Evolutionary conservation across 2,888 invertebrate species (phyloP), one percentile per base, ranked within the genome.

Genomic region (Pasiphila rectangulata): DNA sequence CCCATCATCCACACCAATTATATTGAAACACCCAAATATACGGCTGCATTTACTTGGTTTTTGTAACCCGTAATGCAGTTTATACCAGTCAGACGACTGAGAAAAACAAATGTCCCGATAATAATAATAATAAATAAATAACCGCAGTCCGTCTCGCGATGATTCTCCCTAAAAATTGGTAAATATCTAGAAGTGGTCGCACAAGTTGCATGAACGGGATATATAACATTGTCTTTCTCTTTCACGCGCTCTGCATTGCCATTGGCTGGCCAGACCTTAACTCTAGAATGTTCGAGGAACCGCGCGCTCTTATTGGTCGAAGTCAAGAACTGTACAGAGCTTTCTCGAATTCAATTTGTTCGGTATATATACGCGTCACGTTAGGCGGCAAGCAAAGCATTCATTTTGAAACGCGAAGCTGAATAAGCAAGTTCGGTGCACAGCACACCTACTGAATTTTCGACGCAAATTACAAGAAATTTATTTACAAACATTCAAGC

Each of bases 381-480:
- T 4, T 25, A 39, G 10, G 35, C 35, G 39, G 42, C 35, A 43
- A 37, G 41, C 36, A 47, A 32, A 3, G 20, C 16, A 19, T 51
- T 35, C 51, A 36, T 49, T 46, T 51, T 15, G 29, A 50, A 44
- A 43, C 30, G 39, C 40, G 32, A 24, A 34, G 19, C 17, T 2
- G 39, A 23, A 10, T 7, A 13, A 10, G 35, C 9, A 13, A 41
- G 41, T 37, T 41, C 46, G 24, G 24, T 23, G 32, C 29, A n/a
- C n/a, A n/a, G n/a, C n/a, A n/a, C n/a, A n/a, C n/a, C 12, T 36
- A 19, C 17, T 29, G 27, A 46, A 36, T 25, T 36, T 16, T 25
- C 12, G 17, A 38, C 25, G 29, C 17, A 6, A 9, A 24, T 27
- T 39, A 24, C 34, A 27, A 12, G 23, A 44, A 29, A n/a, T 32